Evolutionary conservation across 2,888 invertebrate genomes (phyloP).

Genomic region (Plebejus argus): DNA sequence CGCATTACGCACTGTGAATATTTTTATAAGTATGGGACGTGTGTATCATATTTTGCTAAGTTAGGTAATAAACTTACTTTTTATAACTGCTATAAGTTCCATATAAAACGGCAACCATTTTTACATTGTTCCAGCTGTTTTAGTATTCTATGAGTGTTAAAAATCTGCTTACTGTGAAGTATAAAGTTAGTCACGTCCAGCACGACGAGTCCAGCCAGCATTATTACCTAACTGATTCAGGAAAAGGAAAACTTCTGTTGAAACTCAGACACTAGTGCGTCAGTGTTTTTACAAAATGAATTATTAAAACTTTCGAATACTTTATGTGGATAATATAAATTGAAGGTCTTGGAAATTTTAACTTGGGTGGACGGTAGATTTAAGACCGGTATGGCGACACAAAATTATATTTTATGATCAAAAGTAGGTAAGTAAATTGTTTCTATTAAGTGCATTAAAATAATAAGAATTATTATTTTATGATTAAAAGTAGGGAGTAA

Average conservation of each 20-base stretch:
- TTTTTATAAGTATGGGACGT: too few relatives aligned
- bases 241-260: conserved; percentile 30
- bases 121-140: conserved; percentile 18
- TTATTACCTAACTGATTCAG: conserved; percentile 32
- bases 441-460: too few relatives aligned
- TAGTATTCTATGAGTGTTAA: conserved; percentile 28
- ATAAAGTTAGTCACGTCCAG: conserved; percentile 29
- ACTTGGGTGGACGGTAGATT: not conserved
- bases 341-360: not conserved
- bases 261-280: conserved; percentile 22
- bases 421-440: too few relatives aligned
- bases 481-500: too few relatives aligned
- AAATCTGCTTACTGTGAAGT: conserved; percentile 31
- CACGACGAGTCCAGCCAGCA: conserved; percentile 29
- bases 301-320: not conserved
- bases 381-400: not conserved
- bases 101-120: conserved; percentile 14
- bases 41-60: not conserved
- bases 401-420: not conserved
- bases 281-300: conserved; percentile 24
- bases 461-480: not conserved
- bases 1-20: too few relatives aligned
- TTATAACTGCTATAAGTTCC: not conserved
- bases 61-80: not conserved
- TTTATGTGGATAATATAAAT: conserved; percentile 4